Evolutionary conservation across 2,888 invertebrate species (phyloP), one percentile per base, ranked within the genome.

Genomic region (Lissocephala sabroskyi): DNA sequence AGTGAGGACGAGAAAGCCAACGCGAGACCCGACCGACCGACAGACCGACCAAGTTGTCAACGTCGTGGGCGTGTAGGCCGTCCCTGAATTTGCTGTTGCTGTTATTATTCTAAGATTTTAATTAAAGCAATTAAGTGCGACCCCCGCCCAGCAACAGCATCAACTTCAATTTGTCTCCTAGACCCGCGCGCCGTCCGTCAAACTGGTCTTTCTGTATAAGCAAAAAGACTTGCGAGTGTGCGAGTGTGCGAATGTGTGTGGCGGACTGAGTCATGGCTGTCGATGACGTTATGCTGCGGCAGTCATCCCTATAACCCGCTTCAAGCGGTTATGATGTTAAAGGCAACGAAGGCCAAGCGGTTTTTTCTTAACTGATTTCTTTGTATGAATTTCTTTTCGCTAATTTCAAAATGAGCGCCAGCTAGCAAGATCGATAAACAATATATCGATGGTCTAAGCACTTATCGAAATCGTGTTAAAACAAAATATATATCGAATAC

Each of bases 241-340:
- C 47, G 40, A 40, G 33, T 52, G 41, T 47, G 39, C 43, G 37
- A 39, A 43, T 49, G 35, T 51, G 47, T 43, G 51, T 47, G 56
- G 71, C 65, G 67, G 65, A 57, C 65, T 67, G 74, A 70, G 71
- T 70, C 68, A 70, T 70, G 62, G 56, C 64, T 51, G 29, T 35
- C 56, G 74, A 74, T 70, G 68, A 70, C 68, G 74, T 70, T 70
- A 59, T 64, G 67, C 63, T 68, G 74, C 74, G 68, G 35, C 35
- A 10, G 2, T n/a, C n/a, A n/a, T n/a, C n/a, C n/a, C n/a, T n/a
- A n/a, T n/a, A n/a, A n/a, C n/a, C 23, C 4, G 23, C 23, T 23
- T 3, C 59, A 62, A 74, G 56, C 64, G 65, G 52, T 56, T 56
- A 56, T 56, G 56, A 53, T 64, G 56, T 7, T 5, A 23, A 23